Evolutionary conservation across 2,888 invertebrate species (phyloP), one percentile per base, ranked within the genome.

Genomic region (Slavum lentiscoides): DNA sequence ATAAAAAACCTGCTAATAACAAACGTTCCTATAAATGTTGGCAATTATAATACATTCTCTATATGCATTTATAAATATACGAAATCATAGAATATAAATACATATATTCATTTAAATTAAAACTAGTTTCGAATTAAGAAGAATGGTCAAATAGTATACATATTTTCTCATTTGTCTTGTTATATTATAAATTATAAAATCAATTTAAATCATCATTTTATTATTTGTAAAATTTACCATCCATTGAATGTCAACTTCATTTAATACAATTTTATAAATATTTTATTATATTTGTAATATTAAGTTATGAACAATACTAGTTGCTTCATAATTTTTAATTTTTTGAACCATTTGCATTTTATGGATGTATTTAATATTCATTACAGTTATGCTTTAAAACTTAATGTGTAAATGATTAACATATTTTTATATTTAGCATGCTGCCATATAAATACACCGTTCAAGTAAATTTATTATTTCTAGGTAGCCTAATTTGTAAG

Each of bases 61-160:
- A 43, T 49, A 15, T 49, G 11, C 11, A 49, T 49, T 13, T 3
- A 49, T n/a, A 76, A 59, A 43, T 21, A n/a, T 64, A 23, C 23
- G 4, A 15, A 21, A 39, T 59, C 15, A 43, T 43, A 13, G 0
- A 43, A 61, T 61, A 43, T 61, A 61, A 0, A 23, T 23, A 73
- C 19, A 17, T 23, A 19, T n/a, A 39, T 64, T 1, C n/a, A 21
- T 43, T 15, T 9, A n/a, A 5, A 61, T 23, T 62, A 62, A 9
- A 19, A 55, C 13, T 17, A 58, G 15, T 23, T 67, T 68, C n/a
- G 9, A 67, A 59, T 68, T 76, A 68, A 76, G 67, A 58, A 23
- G 68, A 76, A 68, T 68, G 75, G 75, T 76, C 75, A 76, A 76
- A 76, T 59, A 59, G 58, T 68, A 76, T 76, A 76, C 67, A 76